A percentile compares a stretch with the other conserved stretches of the same genome.
phyloP scores from a whole-genome alignment of 2,888 invertebrate species.

The Microctonus hyperodae region DNA sequence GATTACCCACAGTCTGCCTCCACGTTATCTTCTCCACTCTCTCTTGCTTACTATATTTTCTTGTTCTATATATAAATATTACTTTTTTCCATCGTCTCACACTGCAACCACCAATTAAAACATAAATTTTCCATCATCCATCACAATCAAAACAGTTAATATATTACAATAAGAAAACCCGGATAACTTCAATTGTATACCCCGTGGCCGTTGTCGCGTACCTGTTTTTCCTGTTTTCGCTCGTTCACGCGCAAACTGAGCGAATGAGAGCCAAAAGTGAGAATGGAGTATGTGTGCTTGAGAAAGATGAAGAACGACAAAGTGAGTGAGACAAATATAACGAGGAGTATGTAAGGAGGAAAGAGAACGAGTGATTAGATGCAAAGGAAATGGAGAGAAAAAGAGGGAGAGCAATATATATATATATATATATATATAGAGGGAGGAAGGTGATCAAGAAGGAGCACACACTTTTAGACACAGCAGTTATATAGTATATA shows the following conservation, averaged over 20 bases:
- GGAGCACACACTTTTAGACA: constrained; percentile 2
- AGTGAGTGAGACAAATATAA: constrained; percentile 22
- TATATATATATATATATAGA: too few relatives aligned
- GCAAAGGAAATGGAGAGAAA: neutral
- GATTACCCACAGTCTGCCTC: constrained; percentile 26
- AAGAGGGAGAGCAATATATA: neutral
- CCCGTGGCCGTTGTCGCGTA: constrained; percentile 39
- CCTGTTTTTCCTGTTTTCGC: constrained; percentile 46
- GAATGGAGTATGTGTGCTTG: constrained; percentile 12
- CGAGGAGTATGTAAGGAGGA: neutral
- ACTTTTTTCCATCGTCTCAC: neutral
- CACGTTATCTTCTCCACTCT: constrained; percentile 37
- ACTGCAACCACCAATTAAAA: constrained; percentile 7
- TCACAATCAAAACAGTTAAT: neutral
- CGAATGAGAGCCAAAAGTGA: constrained; percentile 21
- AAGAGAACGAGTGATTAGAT: neutral
- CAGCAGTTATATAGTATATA: neutral
- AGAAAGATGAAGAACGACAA: constrained; percentile 6
- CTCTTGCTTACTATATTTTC: constrained; percentile 11
- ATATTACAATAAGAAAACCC: constrained; percentile 10
- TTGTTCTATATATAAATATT: neutral
- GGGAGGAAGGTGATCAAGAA: neutral
- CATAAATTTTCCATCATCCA: constrained; percentile 14
- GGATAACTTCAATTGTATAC: constrained; percentile 33
- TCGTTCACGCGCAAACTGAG: constrained; percentile 36